A percentile compares a stretch with the other conserved stretches of the same genome.
These are phyloP conservation scores for Diorhabda carinulata DNA, from an alignment of 1,140 invertebrate genomes.

Conservation along the genomic window DNA sequence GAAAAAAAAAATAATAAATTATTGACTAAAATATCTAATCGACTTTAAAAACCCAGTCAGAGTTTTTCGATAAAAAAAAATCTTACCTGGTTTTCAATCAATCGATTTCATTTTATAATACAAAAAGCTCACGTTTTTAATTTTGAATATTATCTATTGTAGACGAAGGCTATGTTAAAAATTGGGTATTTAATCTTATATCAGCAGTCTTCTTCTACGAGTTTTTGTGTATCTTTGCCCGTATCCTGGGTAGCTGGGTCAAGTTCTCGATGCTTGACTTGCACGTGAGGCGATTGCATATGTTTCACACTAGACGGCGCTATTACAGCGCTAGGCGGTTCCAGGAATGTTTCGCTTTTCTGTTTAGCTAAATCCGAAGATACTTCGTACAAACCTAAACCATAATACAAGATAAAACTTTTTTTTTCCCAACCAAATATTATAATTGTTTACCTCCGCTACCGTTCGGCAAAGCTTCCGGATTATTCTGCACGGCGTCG, in stretches of 20 bases:
- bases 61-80: not conserved
- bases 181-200: constrained; percentile 34
- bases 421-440: constrained; percentile 10
- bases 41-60: not conserved
- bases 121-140: constrained; percentile 1
- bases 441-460: constrained; percentile 48
- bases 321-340: constrained; percentile 65
- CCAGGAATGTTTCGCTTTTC: constrained; percentile 53
- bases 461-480: constrained; percentile 57
- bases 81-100: not conserved
- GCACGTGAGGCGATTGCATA: constrained; percentile 68
- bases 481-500: constrained; percentile 67
- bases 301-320: constrained; percentile 77
- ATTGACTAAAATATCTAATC: constrained; percentile 4
- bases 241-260: constrained; percentile 79
- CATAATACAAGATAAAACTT: constrained; percentile 16
- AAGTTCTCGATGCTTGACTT: constrained; percentile 70
- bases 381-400: constrained; percentile 69
- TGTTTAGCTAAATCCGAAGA: constrained; percentile 68
- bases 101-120: constrained; percentile 9
- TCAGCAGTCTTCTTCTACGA: constrained; percentile 78
- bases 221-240: constrained; percentile 86
- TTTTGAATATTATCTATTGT: constrained; percentile 7
- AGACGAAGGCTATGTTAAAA: constrained; percentile 11
- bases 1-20: constrained; percentile 14